phyloP scores from a whole-genome alignment of 2,888 invertebrate genomes.

The Plagodis dolabraria region DNA sequence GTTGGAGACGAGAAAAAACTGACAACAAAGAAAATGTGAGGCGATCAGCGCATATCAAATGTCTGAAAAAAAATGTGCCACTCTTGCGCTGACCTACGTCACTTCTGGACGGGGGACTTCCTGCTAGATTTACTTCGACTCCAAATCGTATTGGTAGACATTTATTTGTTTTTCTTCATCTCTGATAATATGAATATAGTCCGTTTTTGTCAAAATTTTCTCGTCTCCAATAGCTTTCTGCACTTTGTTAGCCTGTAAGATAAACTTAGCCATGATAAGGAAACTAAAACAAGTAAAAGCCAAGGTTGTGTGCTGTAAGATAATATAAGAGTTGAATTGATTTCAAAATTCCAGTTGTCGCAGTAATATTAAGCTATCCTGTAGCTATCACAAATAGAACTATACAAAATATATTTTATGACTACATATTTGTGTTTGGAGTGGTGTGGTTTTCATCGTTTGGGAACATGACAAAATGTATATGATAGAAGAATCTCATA shows the following conservation, averaged over 20 bases:
- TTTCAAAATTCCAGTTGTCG: constrained; percentile 19
- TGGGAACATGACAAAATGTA: constrained; percentile 31
- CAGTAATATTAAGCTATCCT: constrained; percentile 12
- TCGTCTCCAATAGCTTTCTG: constrained; percentile 32
- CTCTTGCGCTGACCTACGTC: background rate
- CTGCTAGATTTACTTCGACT: too few species aligned
- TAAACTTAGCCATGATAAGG: constrained; percentile 64
- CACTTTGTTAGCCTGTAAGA: constrained; percentile 60
- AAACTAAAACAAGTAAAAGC: constrained; percentile 70
- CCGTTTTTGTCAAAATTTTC: constrained; percentile 4
- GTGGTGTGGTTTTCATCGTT: constrained; percentile 26
- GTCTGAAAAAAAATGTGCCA: background rate
- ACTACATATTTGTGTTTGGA: constrained; percentile 24
- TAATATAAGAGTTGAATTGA: constrained; percentile 39
- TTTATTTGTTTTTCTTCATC: too few species aligned
- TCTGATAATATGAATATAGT: too few species aligned
- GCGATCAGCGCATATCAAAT: background rate
- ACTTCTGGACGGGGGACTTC: too few species aligned
- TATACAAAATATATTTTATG: constrained; percentile 36
- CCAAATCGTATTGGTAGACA: too few species aligned
- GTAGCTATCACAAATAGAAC: constrained; percentile 20
- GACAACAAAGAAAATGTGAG: background rate
- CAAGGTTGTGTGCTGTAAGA: constrained; percentile 75
- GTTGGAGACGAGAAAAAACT: constrained; percentile 8
- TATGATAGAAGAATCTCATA: constrained; percentile 40